phyloP scores from a whole-genome alignment of 2,888 invertebrate species.

The Cephus sareptanus region DNA sequence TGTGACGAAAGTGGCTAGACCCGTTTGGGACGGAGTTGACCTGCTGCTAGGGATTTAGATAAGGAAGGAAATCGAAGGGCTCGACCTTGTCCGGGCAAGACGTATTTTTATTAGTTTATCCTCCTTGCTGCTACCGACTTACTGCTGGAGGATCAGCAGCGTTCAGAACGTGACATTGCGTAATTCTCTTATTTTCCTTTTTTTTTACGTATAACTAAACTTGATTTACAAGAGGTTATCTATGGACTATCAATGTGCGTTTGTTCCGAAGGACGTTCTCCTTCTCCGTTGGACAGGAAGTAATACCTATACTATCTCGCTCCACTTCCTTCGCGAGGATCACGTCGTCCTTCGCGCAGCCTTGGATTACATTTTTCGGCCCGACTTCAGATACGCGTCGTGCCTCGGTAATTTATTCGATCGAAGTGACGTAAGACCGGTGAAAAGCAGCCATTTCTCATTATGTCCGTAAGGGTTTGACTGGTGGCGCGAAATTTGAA shows the following conservation, averaged over 20 bases:
- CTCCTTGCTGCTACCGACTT: no score
- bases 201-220: not conserved
- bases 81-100: not conserved
- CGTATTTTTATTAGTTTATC: no score
- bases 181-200: no score
- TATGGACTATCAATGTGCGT: not conserved
- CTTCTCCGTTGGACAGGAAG: not conserved
- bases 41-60: not conserved
- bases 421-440: not conserved
- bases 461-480: not conserved
- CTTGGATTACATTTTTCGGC: not conserved
- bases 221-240: not conserved
- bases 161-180: no score
- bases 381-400: not conserved
- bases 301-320: not conserved
- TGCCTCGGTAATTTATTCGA: not conserved
- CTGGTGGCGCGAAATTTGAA: not conserved
- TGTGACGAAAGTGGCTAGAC: not conserved
- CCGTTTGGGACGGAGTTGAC: not conserved
- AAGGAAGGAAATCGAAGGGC: not conserved
- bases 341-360: not conserved
- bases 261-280: not conserved
- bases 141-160: no score
- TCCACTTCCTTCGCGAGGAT: not conserved
- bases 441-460: not conserved